Evolutionary conservation across 2,113 vertebrate species (phyloP).

Genomic region (mouse (Mus musculus)): GRCm39 chr3:116220501-116221000

Average conservation of each 20-base stretch:
- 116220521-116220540: not conserved
- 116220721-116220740: not conserved
- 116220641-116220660: not conserved
- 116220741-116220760: slow-evolving; percentile 43
- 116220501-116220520: not conserved
- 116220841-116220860: slow-evolving; percentile 51
- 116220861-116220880: slow-evolving; percentile 57
- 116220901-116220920: not conserved
- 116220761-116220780: not conserved
- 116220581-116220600: not conserved
- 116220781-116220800: slow-evolving; percentile 74
- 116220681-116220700: not conserved
- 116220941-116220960: slow-evolving; percentile 18
- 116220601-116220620: not conserved
- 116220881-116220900: not conserved
- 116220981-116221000: not conserved
- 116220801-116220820: slow-evolving; percentile 75
- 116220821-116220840: slow-evolving; percentile 54
- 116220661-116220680: not conserved
- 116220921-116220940: not conserved
- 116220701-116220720: slow-evolving; percentile 34
- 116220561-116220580: not conserved
- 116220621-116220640: not conserved
- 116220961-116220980: not conserved
- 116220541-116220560: not conserved